These are phyloP conservation scores for Virgularia gustaviana DNA, from an alignment of 92 coral and sea anemone genomes.

Conservation along the genomic window DNA sequence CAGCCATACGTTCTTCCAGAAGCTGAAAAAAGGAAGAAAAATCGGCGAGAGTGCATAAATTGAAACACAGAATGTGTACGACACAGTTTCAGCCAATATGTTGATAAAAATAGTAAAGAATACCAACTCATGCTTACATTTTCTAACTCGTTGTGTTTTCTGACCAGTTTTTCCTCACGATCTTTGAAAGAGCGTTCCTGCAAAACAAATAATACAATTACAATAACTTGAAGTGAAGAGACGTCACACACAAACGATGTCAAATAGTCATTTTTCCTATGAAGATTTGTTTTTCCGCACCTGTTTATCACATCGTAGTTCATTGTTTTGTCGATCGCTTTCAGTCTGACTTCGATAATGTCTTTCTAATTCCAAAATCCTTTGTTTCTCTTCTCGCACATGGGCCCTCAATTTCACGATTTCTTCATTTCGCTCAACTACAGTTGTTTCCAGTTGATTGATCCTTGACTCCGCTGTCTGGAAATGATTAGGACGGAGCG, in stretches of 20 bases:
- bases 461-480: constrained; percentile 65
- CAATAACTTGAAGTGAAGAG: no score
- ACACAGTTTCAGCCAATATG: background rate
- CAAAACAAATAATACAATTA: background rate
- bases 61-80: background rate
- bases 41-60: no score
- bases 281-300: background rate
- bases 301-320: constrained; percentile 12
- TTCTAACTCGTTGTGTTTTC: constrained; percentile 60
- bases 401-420: constrained; percentile 58
- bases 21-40: constrained; percentile 36
- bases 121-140: no score
- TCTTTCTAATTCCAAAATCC: constrained; percentile 56
- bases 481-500: background rate
- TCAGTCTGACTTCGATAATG: constrained; percentile 60
- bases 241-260: background rate
- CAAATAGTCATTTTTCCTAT: no score
- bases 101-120: no score
- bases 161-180: constrained; percentile 54
- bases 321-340: constrained; percentile 27
- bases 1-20: constrained; percentile 70
- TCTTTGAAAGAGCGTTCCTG: constrained; percentile 72
- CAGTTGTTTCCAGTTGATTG: constrained; percentile 58
- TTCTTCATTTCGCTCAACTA: constrained; percentile 67
- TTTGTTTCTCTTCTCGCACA: constrained; percentile 77